These are phyloP conservation scores for Copidosoma aretas DNA, from an alignment of 2,888 invertebrate species.

Conservation along the genomic window DNA sequence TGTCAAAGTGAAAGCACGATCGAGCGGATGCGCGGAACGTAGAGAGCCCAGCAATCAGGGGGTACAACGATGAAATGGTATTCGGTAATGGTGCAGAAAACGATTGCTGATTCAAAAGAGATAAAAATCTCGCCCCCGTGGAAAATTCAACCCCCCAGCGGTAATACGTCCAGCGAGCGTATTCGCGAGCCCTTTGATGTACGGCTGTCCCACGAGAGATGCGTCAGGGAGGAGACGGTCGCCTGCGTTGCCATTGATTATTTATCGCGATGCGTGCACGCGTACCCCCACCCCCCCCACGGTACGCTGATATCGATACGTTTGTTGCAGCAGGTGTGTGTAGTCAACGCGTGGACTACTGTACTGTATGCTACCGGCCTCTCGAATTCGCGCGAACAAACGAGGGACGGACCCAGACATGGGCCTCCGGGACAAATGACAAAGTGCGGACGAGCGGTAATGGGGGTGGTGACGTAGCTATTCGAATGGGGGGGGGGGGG, in stretches of 20 bases:
- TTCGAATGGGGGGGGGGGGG: too few relatives aligned
- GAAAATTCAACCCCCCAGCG: too few relatives aligned
- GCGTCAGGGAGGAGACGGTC: background rate
- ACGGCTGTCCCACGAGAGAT: background rate
- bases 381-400: slow-evolving; percentile 25
- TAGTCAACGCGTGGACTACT: slow-evolving; percentile 23
- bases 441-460: slow-evolving; percentile 13
- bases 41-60: too few relatives aligned
- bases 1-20: too few relatives aligned
- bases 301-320: slow-evolving; percentile 56
- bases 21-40: too few relatives aligned
- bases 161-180: background rate
- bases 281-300: too few relatives aligned
- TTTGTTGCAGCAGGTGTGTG: slow-evolving; percentile 48
- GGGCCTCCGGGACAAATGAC: slow-evolving; percentile 22
- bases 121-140: too few relatives aligned
- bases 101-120: too few relatives aligned
- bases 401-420: background rate
- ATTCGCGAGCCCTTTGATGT: background rate
- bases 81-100: too few relatives aligned
- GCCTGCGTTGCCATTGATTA: slow-evolving; percentile 53
- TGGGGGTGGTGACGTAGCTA: background rate
- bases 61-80: too few relatives aligned
- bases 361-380: background rate
- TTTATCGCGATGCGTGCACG: slow-evolving; percentile 56